Evolutionary conservation across 2,113 vertebrate genomes (phyloP).

Genomic region (Xiphophorus couchianus): DNA sequence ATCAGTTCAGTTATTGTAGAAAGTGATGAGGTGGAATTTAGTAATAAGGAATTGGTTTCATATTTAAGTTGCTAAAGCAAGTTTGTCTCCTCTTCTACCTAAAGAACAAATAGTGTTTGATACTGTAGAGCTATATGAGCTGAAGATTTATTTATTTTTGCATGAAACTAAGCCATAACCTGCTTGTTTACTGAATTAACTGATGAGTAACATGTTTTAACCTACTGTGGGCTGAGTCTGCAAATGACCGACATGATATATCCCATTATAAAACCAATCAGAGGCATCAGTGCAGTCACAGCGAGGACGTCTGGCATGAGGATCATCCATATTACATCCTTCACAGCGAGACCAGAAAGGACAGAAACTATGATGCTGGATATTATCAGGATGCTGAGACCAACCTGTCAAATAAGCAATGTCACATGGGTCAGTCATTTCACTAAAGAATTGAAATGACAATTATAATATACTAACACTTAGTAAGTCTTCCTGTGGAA

Average conservation of each 20-base stretch:
- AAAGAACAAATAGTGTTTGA: neutral
- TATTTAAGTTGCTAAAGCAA: neutral
- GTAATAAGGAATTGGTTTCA: too few relatives aligned
- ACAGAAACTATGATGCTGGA: constrained; percentile 51
- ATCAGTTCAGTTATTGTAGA: neutral
- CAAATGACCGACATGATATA: constrained; percentile 80
- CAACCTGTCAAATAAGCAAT: constrained; percentile 68
- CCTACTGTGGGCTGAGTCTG: constrained; percentile 78
- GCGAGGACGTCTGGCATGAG: constrained; percentile 76
- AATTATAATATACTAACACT: neutral
- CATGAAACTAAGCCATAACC: neutral
- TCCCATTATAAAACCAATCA: constrained; percentile 83
- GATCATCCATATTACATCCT: constrained; percentile 66
- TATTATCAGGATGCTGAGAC: constrained; percentile 71
- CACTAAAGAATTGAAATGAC: neutral
- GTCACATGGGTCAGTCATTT: neutral
- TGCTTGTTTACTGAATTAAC: neutral
- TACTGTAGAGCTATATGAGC: neutral
- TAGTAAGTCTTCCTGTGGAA: too few relatives aligned
- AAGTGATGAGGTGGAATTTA: too few relatives aligned
- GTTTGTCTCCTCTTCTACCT: neutral
- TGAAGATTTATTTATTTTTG: neutral
- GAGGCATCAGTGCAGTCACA: constrained; percentile 83
- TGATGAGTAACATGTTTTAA: constrained; percentile 1
- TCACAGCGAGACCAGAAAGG: constrained; percentile 69